Conservation (phyloP, 2,888 invertebrate genomes). For the Leistus spinibarbis region DNA sequence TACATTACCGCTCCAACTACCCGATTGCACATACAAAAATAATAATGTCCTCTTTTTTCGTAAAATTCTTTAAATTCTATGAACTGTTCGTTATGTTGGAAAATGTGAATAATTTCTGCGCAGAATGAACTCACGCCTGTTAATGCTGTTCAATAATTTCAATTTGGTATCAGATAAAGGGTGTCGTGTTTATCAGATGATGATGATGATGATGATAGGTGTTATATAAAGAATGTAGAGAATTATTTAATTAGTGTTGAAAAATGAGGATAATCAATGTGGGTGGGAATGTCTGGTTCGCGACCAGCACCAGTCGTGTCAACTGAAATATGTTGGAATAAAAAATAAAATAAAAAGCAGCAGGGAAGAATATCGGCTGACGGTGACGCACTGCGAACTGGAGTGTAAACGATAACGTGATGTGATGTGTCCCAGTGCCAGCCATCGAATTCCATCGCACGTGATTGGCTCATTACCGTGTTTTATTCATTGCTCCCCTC, state of each 20-base stretch:
- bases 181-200: no score
- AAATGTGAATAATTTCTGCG: neutral
- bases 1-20: neutral
- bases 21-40: neutral
- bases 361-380: no score
- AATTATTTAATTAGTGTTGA: constrained; percentile 36
- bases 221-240: constrained; percentile 16
- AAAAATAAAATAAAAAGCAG: neutral
- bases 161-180: neutral
- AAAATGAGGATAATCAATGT: constrained; percentile 28
- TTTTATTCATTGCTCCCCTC: neutral
- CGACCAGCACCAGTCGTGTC: constrained; percentile 13
- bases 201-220: no score
- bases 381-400: neutral
- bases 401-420: constrained; percentile 10
- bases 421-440: neutral
- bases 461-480: constrained; percentile 33
- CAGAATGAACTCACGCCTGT: neutral
- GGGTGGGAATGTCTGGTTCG: constrained; percentile 1
- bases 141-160: neutral
- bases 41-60: no score
- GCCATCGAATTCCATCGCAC: constrained; percentile 35
- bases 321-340: constrained; percentile 22
- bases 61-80: neutral
- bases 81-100: neutral